Base-by-base conservation (phyloP, 2,797 vertebrate species). In the Tragelaphus oryx region DNA sequence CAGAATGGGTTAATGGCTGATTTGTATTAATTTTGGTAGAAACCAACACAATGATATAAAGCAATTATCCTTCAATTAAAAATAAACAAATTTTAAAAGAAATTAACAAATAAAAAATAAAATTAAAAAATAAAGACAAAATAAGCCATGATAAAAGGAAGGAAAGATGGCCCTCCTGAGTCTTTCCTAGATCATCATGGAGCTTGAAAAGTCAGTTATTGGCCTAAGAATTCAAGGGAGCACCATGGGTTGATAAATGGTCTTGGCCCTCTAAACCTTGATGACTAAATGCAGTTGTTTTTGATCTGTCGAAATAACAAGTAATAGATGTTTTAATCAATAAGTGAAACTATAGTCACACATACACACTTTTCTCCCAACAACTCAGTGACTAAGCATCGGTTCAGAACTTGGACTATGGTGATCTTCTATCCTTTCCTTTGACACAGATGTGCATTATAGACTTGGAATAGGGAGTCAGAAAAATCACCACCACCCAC, bases 241-340 rank as follows among this genome's bases (percentile, higher is more conserved):
- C 8, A 18, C 5, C 57, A 14, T 3, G 17, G 44, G 48, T 37
- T 33, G n/a, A 62, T 48, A 62, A 87, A 80, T 54, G 18, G 14
- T 55, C 4, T 79, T 75, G 91, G n/a, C 62, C 20, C 30, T 30
- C 7, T 79, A 92, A 76, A 30, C 8, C 8, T 75, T 68, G 6
- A 20, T 37, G 33, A 89, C 24, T 7, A 80, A 78, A 85, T 85
- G 9, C 52, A 57, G 3, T 91, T 24, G 75, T 24, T 16, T 93
- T 91, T 52, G 41, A 60, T 50, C 30, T 82, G 33, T 82, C 74
- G 17, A 44, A 68, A 50, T 0, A 2, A 0, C 44, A 4, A 60
- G n/a, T 87, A 91, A 75, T 68, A 93, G 65, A 68, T 76, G 62
- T 14, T 26, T 85, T 92, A 89, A 33, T 87, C 62, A 91, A 78